Percentiles rank a stretch among this genome's conserved stretches.
Evolutionary conservation across 92 coral and sea anemone genomes (phyloP).

Genomic region (Umimayanthus kanabou): DNA sequence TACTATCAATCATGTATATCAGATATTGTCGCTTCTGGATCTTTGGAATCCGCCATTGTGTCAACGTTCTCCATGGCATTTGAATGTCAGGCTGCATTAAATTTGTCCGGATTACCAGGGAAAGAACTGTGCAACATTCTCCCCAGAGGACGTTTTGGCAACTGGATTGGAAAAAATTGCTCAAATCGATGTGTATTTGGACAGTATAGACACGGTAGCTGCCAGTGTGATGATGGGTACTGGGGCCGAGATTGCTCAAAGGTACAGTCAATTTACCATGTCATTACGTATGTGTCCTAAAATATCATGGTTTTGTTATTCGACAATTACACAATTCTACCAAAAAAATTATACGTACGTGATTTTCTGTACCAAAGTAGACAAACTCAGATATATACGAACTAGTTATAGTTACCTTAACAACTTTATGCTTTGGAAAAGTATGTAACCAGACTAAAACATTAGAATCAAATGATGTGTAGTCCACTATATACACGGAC

Average conservation of each 20-base stretch:
- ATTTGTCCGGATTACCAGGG: conserved; percentile 64
- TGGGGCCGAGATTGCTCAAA: conserved; percentile 61
- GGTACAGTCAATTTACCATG: conserved; percentile 4
- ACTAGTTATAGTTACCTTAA: too few species aligned
- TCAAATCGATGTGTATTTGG: conserved; percentile 60
- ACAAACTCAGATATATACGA: too few species aligned
- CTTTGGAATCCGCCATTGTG: conserved; percentile 55
- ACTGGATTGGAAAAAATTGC: conserved; percentile 64
- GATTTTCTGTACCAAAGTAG: too few species aligned
- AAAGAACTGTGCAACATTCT: conserved; percentile 55
- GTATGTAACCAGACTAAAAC: too few species aligned
- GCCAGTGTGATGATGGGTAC: conserved; percentile 63
- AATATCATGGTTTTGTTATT: too few species aligned
- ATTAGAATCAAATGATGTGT: too few species aligned
- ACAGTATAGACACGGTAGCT: conserved; percentile 24
- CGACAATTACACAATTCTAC: background rate
- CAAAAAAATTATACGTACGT: background rate
- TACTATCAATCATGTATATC: conserved; percentile 57
- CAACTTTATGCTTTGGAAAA: too few species aligned
- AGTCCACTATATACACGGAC: too few species aligned
- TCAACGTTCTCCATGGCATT: conserved; percentile 59
- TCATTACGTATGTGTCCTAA: background rate
- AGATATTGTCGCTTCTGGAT: conserved; percentile 56
- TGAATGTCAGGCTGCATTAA: conserved; percentile 56
- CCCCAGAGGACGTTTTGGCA: conserved; percentile 56